Conservation (phyloP, 2,797 vertebrate species). For the Botia kubotai region DNA sequence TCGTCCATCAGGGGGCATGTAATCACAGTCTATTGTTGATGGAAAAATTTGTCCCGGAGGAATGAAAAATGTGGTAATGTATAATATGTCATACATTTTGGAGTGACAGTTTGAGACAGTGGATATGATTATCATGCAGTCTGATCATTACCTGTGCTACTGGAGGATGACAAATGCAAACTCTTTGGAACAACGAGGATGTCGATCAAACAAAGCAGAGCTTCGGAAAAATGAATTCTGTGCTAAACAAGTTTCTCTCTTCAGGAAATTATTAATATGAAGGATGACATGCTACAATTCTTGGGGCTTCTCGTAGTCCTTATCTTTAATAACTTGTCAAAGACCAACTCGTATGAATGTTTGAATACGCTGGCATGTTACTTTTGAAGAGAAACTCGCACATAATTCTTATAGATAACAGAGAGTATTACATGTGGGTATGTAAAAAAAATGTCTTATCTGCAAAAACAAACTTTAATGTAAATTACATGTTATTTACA, state of each 20-base stretch:
- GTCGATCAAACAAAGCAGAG: slow-evolving; percentile 53
- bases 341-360: slow-evolving; percentile 14
- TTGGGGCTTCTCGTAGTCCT: slow-evolving; percentile 12
- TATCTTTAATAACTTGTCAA: slow-evolving; percentile 49
- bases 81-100: slow-evolving; percentile 41
- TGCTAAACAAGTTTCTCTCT: slow-evolving; percentile 22
- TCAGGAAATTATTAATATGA: slow-evolving; percentile 31
- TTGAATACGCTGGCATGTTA: slow-evolving; percentile 9
- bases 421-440: background rate
- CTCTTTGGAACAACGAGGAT: slow-evolving; percentile 49
- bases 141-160: slow-evolving; percentile 51
- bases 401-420: slow-evolving; percentile 11
- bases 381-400: background rate
- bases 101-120: slow-evolving; percentile 45
- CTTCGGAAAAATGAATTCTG: slow-evolving; percentile 11
- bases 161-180: slow-evolving; percentile 58
- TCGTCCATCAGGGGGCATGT: slow-evolving; percentile 28
- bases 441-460: background rate
- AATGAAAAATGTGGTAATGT: slow-evolving; percentile 45
- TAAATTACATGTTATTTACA: background rate
- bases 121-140: slow-evolving; percentile 52
- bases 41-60: slow-evolving; percentile 20
- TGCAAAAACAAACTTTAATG: slow-evolving; percentile 25
- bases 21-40: slow-evolving; percentile 49
- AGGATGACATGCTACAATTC: slow-evolving; percentile 22